Evolutionary conservation across 2,113 vertebrate species (phyloP).

Genomic region (Columbina picui): DNA sequence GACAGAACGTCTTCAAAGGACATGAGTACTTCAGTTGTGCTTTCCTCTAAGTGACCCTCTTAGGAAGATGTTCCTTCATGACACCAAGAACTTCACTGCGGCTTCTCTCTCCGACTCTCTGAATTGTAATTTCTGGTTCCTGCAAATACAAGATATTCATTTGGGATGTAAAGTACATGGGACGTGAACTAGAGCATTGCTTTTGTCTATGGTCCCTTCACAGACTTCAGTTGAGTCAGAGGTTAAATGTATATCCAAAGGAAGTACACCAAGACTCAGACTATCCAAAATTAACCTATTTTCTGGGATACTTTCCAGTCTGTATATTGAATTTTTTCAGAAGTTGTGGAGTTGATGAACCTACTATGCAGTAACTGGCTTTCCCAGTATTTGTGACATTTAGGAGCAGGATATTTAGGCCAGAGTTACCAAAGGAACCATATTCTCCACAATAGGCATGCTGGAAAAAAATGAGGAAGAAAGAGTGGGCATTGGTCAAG

Average conservation of each 20-base stretch:
- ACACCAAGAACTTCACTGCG: not conserved
- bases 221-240: not conserved
- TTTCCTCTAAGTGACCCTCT: not conserved
- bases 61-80: not conserved
- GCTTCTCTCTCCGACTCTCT: not conserved
- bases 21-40: rapidly evolving
- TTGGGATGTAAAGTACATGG: not conserved
- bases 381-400: not conserved
- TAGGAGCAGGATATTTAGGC: not conserved
- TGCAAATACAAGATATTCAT: not conserved
- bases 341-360: not conserved
- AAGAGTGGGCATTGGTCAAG: not conserved
- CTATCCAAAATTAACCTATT: not conserved
- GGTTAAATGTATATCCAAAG: not conserved
- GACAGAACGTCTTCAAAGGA: not conserved
- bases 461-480: not conserved
- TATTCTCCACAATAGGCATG: not conserved
- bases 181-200: not conserved
- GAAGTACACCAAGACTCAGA: not conserved
- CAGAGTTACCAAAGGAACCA: not conserved
- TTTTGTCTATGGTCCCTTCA: not conserved
- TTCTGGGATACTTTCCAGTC: not conserved
- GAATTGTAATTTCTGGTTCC: not conserved
- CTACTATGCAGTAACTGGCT: not conserved
- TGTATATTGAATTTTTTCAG: not conserved